Percentiles rank a stretch among this genome's conserved stretches.
Evolutionary conservation across 2,888 invertebrate genomes (phyloP).

Genomic region (Dusona sp.): DNA sequence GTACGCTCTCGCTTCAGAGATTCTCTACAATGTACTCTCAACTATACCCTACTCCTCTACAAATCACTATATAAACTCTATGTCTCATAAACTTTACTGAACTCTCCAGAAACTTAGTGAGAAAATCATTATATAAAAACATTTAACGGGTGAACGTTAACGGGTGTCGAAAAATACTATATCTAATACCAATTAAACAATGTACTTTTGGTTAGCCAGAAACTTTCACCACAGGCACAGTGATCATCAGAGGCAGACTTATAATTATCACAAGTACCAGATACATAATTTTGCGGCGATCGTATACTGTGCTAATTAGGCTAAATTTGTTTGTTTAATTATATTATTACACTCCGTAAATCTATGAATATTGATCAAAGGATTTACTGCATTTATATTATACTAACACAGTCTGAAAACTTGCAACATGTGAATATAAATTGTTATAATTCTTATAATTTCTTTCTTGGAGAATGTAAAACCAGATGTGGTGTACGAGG

Average conservation of each 20-base stretch:
- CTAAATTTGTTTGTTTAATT: not conserved
- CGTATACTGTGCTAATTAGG: not conserved
- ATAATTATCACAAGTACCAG: not conserved
- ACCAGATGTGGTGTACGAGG: not conserved
- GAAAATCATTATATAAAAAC: not conserved
- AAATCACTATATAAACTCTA: conserved; percentile 14
- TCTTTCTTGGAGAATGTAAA: conserved; percentile 2
- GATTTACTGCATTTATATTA: not conserved
- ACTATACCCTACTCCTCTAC: conserved; percentile 49
- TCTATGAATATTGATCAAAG: not conserved
- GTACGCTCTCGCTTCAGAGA: conserved; percentile 74
- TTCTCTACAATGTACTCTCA: conserved; percentile 64
- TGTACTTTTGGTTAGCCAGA: not conserved
- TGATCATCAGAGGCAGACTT: not conserved
- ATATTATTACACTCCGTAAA: not conserved
- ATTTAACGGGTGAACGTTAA: not conserved
- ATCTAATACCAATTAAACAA: not conserved
- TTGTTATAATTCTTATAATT: not conserved
- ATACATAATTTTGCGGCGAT: not conserved
- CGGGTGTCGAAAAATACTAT: not conserved
- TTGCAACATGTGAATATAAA: not conserved
- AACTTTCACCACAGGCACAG: not conserved
- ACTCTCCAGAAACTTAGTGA: not conserved
- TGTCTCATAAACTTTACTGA: conserved; percentile 6
- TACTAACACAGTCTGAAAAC: not conserved